Evolutionary conservation across 2,113 vertebrate species (phyloP).

Genomic region (Lepidothrix coronata): DNA sequence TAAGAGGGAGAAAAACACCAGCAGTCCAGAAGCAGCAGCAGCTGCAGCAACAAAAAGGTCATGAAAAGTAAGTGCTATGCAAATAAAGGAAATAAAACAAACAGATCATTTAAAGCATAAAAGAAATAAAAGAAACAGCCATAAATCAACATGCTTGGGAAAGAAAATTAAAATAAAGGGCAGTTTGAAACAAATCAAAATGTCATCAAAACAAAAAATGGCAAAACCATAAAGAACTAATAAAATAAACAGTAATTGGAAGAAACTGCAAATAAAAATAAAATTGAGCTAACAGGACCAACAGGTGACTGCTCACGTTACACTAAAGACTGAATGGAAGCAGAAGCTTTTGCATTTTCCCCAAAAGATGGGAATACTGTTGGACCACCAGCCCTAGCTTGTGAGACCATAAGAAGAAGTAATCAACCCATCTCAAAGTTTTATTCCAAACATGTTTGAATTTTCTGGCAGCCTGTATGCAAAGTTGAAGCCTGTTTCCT

Average conservation of each 20-base stretch:
- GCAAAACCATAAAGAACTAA: constrained; percentile 1
- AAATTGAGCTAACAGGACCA: neutral
- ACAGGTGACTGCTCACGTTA: neutral
- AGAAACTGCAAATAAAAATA: constrained; percentile 33
- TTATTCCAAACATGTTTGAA: neutral
- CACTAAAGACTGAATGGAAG: neutral
- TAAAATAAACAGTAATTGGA: constrained; percentile 21
- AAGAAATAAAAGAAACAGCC: neutral
- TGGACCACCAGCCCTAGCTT: neutral
- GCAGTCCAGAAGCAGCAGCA: constrained; percentile 28
- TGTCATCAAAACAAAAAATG: constrained; percentile 2
- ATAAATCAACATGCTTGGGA: constrained; percentile 3
- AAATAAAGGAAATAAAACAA: constrained; percentile 60
- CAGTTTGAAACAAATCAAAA: constrained; percentile 44
- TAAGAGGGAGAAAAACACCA: constrained; percentile 1
- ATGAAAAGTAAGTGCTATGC: constrained; percentile 53
- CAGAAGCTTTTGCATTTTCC: neutral
- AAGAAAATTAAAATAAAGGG: constrained; percentile 44
- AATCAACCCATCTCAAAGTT: neutral
- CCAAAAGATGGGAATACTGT: neutral
- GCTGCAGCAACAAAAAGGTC: constrained; percentile 58
- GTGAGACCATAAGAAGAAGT: neutral
- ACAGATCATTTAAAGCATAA: constrained; percentile 46
- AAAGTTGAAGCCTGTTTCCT: neutral
- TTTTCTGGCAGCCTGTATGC: neutral